Evolutionary conservation across 2,113 vertebrate species (phyloP).

Genomic region (Peucedramus taeniatus): DNA sequence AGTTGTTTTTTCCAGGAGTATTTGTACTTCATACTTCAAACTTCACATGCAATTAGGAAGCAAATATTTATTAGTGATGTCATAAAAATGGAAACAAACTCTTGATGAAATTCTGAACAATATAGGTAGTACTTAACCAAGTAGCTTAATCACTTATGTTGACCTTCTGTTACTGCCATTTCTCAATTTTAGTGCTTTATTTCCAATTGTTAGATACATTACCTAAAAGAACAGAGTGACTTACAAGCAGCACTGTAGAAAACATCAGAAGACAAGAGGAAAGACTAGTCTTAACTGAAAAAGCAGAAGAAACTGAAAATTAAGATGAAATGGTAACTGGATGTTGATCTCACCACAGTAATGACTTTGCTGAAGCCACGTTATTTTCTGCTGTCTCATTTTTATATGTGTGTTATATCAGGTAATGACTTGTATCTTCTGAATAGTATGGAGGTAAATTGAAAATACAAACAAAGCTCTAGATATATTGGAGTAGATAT

Average conservation of each 20-base stretch:
- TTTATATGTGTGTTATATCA: neutral
- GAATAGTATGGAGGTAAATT: neutral
- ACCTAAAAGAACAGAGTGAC: neutral
- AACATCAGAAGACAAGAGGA: neutral
- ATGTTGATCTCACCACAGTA: neutral
- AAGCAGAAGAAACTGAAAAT: neutral
- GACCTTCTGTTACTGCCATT: neutral
- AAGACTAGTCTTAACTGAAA: neutral
- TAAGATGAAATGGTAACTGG: neutral
- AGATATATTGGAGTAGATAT: neutral
- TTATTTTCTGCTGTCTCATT: neutral
- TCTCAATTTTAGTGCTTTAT: neutral
- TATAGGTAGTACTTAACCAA: neutral
- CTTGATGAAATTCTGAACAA: neutral
- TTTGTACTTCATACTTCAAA: neutral
- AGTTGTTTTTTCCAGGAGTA: neutral
- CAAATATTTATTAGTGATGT: neutral
- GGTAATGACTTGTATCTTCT: neutral
- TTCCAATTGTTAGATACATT: neutral
- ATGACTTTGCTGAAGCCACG: neutral
- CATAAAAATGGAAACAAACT: neutral
- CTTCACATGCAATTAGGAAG: neutral
- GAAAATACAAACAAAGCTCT: neutral
- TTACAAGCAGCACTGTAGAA: neutral
- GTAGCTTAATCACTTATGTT: neutral